Evolutionary conservation across 2,113 vertebrate species (phyloP), one percentile per base, ranked within the genome.

Genomic region (Telmatochromis sp.): DNA sequence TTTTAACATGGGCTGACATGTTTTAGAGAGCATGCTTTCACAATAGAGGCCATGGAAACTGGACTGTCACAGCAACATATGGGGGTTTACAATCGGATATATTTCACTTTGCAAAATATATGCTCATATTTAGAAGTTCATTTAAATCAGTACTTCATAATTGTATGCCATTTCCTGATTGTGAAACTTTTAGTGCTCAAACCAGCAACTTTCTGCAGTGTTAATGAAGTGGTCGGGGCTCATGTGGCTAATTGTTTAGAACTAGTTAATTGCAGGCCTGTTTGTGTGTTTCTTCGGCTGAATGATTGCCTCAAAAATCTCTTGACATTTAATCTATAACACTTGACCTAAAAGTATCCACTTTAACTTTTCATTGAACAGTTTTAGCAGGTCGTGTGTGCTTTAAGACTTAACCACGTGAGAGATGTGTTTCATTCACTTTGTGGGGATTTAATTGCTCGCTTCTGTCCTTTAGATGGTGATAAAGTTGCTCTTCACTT

Each of bases 401-500:
- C 4, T 5, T 19, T 17, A 31, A 78, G 70, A 86, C 37, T 40
- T 31, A 3, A 33, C 45, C 33, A 19, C 17, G 23, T 26, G 26
- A 85, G 81, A 42, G 37, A 85, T 78, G 47, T 5, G 53, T 80
- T 53, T 81, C 45, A 68, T 84, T 84, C 63, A 31, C 70, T 88
- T 31, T 6, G 10, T 14, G 54, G 81, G 31, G n/a, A 23, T 88
- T 85, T 89, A 85, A 90, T 81, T 85, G 54, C 78, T 35, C 5
- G 26, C 78, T 63, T 17, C 42, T 54, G 45, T 93, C 87, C 54
- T 93, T 85, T 89, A 57, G 70, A 40, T 53, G 23, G 23, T 89
- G 87, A 94, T 88, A 2, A 92, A 91, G 82, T 86, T 90, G 80
- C 54, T 83, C 78, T 86, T 47, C 83, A 58, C 87, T 90, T 19